Conservation (phyloP, 2,797 vertebrate species). For the Bradypodion ventrale region DNA sequence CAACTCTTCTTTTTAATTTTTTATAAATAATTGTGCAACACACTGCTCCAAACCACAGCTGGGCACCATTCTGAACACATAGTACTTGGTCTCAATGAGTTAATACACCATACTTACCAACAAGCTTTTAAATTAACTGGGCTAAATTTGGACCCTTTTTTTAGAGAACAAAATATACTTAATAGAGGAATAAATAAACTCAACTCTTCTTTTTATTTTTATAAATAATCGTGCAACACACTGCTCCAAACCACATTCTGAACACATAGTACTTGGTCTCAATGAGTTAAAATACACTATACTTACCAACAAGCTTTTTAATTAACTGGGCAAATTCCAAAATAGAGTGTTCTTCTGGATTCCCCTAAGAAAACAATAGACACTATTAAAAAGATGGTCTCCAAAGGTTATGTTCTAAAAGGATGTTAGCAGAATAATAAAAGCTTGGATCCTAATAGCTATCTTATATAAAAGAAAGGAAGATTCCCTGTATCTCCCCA, state of each 20-base stretch:
- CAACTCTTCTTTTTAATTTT: neutral
- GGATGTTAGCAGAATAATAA: neutral
- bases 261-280: too few relatives aligned
- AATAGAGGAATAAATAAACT: neutral
- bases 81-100: conserved; percentile 7
- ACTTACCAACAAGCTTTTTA: conserved; percentile 95
- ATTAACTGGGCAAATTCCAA: conserved; percentile 96
- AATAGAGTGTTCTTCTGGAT: conserved; percentile 97
- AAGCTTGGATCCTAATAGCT: neutral
- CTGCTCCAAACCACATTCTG: neutral
- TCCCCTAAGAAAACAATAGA: conserved; percentile 83
- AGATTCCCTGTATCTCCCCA: neutral
- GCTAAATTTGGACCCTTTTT: conserved; percentile 62
- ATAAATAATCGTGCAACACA: neutral
- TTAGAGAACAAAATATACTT: too few relatives aligned
- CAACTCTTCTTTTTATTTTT: neutral
- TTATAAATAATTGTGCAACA: neutral
- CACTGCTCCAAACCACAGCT: neutral
- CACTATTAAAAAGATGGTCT: neutral
- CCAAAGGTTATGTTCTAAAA: neutral
- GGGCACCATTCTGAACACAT: conserved; percentile 9
- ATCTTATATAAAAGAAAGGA: neutral
- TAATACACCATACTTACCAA: conserved; percentile 82
- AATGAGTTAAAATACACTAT: conserved; percentile 25
- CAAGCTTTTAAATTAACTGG: conserved; percentile 94